Evolutionary conservation across 2,797 vertebrate genomes (phyloP).

Genomic region (Gambelia wislizenii): DNA sequence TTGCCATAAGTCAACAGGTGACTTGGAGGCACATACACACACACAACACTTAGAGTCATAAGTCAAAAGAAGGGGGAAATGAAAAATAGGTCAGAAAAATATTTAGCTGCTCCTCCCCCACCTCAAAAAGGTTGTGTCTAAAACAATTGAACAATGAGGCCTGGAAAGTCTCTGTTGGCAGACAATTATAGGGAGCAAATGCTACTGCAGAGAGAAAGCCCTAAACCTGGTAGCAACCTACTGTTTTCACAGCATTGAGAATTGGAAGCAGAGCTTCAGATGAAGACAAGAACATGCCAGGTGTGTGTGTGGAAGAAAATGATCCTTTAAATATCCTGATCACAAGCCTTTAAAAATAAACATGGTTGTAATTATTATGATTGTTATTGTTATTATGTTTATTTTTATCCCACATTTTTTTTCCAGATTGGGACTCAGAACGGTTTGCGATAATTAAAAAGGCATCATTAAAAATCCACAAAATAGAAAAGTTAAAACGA

Average conservation of each 20-base stretch:
- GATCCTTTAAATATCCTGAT: neutral
- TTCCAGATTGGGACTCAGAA: too few relatives aligned
- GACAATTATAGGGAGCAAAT: neutral
- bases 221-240: neutral
- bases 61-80: neutral
- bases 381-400: too few relatives aligned
- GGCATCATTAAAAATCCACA: too few relatives aligned
- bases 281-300: neutral
- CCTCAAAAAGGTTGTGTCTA: neutral
- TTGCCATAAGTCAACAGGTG: too few relatives aligned
- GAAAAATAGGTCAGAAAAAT: neutral
- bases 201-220: neutral
- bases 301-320: neutral
- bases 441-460: too few relatives aligned
- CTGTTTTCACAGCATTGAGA: neutral
- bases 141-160: neutral
- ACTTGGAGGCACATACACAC: too few relatives aligned
- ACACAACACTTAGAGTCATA: neutral
- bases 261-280: neutral
- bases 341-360: neutral
- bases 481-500: too few relatives aligned
- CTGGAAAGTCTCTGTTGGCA: neutral
- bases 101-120: too few relatives aligned
- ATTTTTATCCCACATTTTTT: too few relatives aligned
- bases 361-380: neutral